Evolutionary conservation across 2,113 vertebrate species (phyloP).

Genomic region (Nibea coibor): DNA sequence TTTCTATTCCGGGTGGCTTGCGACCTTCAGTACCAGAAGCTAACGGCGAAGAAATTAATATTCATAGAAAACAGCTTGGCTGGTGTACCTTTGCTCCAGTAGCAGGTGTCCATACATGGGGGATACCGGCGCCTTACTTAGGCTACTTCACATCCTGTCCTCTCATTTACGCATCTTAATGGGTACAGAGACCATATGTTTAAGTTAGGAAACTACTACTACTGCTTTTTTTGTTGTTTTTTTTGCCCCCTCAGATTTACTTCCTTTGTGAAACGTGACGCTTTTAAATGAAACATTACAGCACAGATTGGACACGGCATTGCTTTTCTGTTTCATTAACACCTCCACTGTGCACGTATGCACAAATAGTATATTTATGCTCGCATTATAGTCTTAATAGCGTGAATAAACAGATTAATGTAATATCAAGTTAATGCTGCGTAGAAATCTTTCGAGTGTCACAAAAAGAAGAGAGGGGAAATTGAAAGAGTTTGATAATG

Average conservation of each 20-base stretch:
- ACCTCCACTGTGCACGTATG: constrained; percentile 14
- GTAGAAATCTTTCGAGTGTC: not conserved
- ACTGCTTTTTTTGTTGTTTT: constrained; percentile 12
- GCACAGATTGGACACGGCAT: constrained; percentile 24
- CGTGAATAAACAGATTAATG: constrained; percentile 23
- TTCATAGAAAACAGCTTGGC: constrained; percentile 75
- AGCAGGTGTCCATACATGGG: constrained; percentile 74
- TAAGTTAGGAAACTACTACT: constrained; percentile 31
- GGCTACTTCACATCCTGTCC: constrained; percentile 1
- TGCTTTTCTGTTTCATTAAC: constrained; percentile 30
- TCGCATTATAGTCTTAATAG: constrained; percentile 23
- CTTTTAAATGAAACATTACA: constrained; percentile 55
- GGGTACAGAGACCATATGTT: constrained; percentile 54
- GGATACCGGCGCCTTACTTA: constrained; percentile 8
- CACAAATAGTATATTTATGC: constrained; percentile 4
- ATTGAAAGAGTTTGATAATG: not conserved
- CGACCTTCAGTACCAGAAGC: constrained; percentile 51
- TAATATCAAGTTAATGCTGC: constrained; percentile 8
- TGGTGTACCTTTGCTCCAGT: constrained; percentile 66
- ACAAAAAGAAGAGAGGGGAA: not conserved
- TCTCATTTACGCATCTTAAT: constrained; percentile 72
- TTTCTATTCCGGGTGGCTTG: constrained; percentile 20
- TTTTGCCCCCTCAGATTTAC: constrained; percentile 2
- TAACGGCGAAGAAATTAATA: constrained; percentile 67
- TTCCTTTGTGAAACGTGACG: constrained; percentile 25